Base-by-base conservation (phyloP, 2,797 vertebrate species). In the Spinus olivaceus region DNA sequence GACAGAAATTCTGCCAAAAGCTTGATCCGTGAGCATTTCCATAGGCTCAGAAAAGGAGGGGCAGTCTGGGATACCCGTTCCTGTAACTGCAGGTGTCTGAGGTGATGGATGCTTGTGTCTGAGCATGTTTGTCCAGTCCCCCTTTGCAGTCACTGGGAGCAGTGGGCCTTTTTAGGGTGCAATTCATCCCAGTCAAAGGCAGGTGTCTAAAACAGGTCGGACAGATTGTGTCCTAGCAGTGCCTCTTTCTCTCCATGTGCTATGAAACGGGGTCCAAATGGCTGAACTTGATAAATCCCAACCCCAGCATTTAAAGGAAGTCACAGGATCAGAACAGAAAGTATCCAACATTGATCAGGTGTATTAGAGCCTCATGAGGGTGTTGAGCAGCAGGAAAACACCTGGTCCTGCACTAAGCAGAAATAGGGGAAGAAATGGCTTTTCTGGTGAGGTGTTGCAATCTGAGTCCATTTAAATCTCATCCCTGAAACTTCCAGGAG, bases 151-250 rank as follows among this genome's bases (percentile, higher is more conserved):
- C 4, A 2, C 74, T 81, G 82, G 63, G 83, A 86, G 88, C 94
- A 84, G 5, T 50, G 69, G 77, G 63, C 37, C 12, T 84, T 88
- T 84, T 88, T 88, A 71, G 92, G 95, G 94, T 76, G 73, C 64
- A 69, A 33, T 96, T 63, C 80, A 92, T 90, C 90, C 83, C 73
- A 16, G 80, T 64, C 50, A 15, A 3, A 96, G 73, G 88, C 86
- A 93, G 92, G 27, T 95, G 88, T 90, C 78, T 91, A 14, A 88
- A 94, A 65, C 1, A 88, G 88, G 88, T 93, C 50, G 8, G 86
- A 37, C 90, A 94, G 95, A 90, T 81, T 93, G 94, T 88, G 90
- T 93, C 86, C 88, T 95, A 78, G 83, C 73, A 41, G 73, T 84
- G 86, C 63, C 70, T 96, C 89, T 88, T 72, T 50, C 95, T 83